Evolutionary conservation across 2,797 vertebrate genomes (phyloP).

Genomic region (Fundulus diaphanus): DNA sequence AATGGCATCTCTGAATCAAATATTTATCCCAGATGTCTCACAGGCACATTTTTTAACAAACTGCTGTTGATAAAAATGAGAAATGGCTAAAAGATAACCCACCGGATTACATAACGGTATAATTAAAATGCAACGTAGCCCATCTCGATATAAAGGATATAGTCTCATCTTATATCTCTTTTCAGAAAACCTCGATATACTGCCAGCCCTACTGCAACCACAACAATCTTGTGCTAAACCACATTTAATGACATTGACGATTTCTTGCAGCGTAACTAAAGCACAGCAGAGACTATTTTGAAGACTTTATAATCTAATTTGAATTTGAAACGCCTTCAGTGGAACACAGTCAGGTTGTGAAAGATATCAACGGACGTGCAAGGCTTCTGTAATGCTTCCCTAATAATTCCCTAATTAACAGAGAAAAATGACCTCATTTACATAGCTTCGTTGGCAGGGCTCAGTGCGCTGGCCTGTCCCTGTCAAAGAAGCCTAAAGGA

Average conservation of each 20-base stretch:
- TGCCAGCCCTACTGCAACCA: too few relatives aligned
- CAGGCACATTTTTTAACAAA: too few relatives aligned
- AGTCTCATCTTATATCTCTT: too few relatives aligned
- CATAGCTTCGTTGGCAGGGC: constrained; percentile 34
- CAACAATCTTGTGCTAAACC: constrained; percentile 12
- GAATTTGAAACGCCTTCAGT: constrained; percentile 22
- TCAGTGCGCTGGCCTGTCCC: constrained; percentile 28
- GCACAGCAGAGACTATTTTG: background rate
- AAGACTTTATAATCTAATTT: constrained; percentile 36
- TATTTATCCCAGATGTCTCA: too few relatives aligned
- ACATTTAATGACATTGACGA: constrained; percentile 15
- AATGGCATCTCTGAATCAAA: too few relatives aligned
- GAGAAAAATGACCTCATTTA: constrained; percentile 42
- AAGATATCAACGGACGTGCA: constrained; percentile 12
- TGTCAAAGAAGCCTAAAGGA: constrained; percentile 47
- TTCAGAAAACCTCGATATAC: too few relatives aligned
- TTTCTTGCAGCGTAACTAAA: constrained; percentile 21
- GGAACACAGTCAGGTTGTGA: constrained; percentile 43
- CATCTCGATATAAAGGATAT: too few relatives aligned
- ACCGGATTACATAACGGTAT: too few relatives aligned
- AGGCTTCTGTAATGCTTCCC: constrained; percentile 55
- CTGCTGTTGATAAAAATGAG: too few relatives aligned
- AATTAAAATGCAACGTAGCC: too few relatives aligned
- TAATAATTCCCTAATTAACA: constrained; percentile 61
- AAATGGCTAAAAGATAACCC: too few relatives aligned